Percentiles rank a stretch among this genome's conserved stretches.
Evolutionary conservation across 1,140 invertebrate species (phyloP).

Genomic region (Drosophila orena): DNA sequence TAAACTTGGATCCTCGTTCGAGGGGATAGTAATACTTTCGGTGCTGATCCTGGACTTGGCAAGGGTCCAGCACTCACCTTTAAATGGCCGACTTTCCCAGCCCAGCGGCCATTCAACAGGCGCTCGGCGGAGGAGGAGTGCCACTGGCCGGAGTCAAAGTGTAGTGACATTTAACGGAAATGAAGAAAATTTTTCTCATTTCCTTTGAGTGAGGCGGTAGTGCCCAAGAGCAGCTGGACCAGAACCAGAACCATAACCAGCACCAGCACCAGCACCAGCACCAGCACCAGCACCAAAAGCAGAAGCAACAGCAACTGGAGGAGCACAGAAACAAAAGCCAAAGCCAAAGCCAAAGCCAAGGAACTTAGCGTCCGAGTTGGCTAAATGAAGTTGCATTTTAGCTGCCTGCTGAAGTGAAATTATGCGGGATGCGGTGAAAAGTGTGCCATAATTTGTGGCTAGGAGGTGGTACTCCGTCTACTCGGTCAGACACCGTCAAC

Average conservation of each 20-base stretch:
- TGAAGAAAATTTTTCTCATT: conserved; percentile 80
- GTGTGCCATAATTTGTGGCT: conserved; percentile 34
- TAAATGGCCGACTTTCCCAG: background rate
- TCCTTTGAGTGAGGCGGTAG: conserved; percentile 56
- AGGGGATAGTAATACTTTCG: background rate
- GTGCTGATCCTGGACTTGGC: background rate
- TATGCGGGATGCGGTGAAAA: conserved; percentile 47
- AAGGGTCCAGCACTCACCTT: conserved; percentile 11
- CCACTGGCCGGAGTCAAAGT: conserved; percentile 44
- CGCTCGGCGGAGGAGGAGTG: background rate
- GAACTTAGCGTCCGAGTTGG: conserved; percentile 27
- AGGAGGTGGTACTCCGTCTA: background rate
- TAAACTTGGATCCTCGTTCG: too few species aligned
- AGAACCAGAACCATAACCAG: background rate
- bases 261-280: background rate
- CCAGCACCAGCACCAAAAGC: background rate
- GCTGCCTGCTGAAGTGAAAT: conserved; percentile 8
- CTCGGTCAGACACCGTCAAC: conserved; percentile 42
- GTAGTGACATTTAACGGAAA: conserved; percentile 74
- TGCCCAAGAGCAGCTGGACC: conserved; percentile 18
- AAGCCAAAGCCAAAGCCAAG: conserved; percentile 32
- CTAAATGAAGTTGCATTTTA: conserved; percentile 36
- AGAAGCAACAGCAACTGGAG: background rate
- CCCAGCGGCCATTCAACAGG: conserved; percentile 38
- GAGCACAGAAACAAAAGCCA: conserved; percentile 23